Evolutionary conservation across 2,113 vertebrate species (phyloP).

Genomic region (Siniperca chuatsi): DNA sequence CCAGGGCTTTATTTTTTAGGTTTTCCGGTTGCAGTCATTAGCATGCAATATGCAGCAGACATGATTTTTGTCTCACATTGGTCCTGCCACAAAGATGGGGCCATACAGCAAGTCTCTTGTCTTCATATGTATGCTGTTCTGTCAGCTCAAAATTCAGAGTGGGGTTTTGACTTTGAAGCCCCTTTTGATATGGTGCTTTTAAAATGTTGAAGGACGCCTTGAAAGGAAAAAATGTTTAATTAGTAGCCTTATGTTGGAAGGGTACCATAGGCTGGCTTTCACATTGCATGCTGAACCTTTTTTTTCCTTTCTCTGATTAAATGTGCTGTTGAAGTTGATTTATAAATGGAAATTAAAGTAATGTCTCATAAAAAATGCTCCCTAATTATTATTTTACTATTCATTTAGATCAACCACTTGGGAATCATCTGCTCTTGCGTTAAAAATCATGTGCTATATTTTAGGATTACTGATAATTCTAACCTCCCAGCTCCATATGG

Average conservation of each 20-base stretch:
- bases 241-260: slow-evolving; percentile 69
- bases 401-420: slow-evolving; percentile 69
- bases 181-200: slow-evolving; percentile 79
- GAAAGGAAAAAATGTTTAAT: slow-evolving; percentile 80
- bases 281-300: slow-evolving; percentile 27
- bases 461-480: slow-evolving; percentile 59
- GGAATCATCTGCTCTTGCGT: slow-evolving; percentile 50
- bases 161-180: slow-evolving; percentile 77
- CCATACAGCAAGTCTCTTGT: slow-evolving; percentile 53
- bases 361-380: slow-evolving; percentile 72
- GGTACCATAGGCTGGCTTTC: slow-evolving; percentile 58
- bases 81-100: slow-evolving; percentile 44
- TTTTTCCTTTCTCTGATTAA: slow-evolving; percentile 68
- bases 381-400: slow-evolving; percentile 75
- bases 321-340: slow-evolving; percentile 75
- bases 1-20: background rate
- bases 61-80: slow-evolving; percentile 45
- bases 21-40: slow-evolving; percentile 28
- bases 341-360: slow-evolving; percentile 70
- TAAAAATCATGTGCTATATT: slow-evolving; percentile 64
- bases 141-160: slow-evolving; percentile 72
- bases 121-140: slow-evolving; percentile 64
- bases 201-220: slow-evolving; percentile 82
- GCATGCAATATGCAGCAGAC: slow-evolving; percentile 45
- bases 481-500: slow-evolving; percentile 42